Evolutionary conservation across 2,888 invertebrate genomes (phyloP).

Genomic region (Podabrus alpinus): DNA sequence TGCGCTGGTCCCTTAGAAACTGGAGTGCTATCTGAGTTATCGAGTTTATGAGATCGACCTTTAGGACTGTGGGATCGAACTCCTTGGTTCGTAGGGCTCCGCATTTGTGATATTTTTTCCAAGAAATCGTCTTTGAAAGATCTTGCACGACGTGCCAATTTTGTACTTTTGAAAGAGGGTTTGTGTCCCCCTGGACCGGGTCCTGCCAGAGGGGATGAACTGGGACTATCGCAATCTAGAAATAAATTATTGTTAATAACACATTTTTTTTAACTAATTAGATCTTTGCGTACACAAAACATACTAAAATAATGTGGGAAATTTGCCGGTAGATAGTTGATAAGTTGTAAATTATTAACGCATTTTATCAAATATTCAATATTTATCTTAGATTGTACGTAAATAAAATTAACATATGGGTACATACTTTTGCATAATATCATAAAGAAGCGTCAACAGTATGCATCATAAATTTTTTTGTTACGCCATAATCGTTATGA

Average conservation of each 20-base stretch:
- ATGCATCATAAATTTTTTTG: not conserved
- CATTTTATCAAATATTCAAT: not conserved
- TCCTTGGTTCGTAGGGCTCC: slow-evolving; percentile 66
- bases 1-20: slow-evolving; percentile 47
- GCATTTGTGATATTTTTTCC: slow-evolving; percentile 88
- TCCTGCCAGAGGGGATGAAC: slow-evolving; percentile 49
- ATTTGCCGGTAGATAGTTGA: not conserved
- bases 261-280: not conserved
- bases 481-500: not conserved
- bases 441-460: not conserved
- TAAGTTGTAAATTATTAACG: not conserved
- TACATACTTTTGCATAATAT: not conserved
- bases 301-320: not conserved
- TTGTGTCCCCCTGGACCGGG: slow-evolving; percentile 70
- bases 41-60: slow-evolving; percentile 51
- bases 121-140: slow-evolving; percentile 92
- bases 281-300: not conserved
- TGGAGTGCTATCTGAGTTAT: slow-evolving; percentile 57
- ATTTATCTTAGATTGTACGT: not conserved
- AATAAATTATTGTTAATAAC: not conserved
- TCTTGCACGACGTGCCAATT: slow-evolving; percentile 83
- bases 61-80: slow-evolving; percentile 55
- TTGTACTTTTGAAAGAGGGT: slow-evolving; percentile 79
- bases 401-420: slow-evolving; percentile 2
- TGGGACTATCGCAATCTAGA: slow-evolving; percentile 47